These are phyloP conservation scores for Emys orbicularis DNA, from an alignment of 2,797 vertebrate species.

Conservation along the genomic window DNA sequence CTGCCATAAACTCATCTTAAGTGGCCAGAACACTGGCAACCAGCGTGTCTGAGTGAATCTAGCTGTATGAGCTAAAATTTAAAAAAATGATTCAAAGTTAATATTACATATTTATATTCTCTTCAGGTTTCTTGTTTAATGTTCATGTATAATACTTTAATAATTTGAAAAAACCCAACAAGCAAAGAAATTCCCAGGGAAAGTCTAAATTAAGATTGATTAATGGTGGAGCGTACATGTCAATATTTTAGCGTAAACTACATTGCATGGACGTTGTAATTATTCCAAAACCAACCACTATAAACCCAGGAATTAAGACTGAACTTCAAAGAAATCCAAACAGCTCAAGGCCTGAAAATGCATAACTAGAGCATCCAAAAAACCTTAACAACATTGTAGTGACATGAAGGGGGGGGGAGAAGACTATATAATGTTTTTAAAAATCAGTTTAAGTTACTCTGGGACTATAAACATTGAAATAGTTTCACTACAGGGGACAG, in stretches of 20 bases:
- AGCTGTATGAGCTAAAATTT: neutral
- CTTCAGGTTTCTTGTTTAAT: neutral
- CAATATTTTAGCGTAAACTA: neutral
- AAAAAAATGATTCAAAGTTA: neutral
- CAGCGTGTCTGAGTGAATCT: neutral
- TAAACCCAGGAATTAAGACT: neutral
- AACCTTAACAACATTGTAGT: neutral
- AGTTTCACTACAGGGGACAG: neutral
- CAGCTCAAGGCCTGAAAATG: neutral
- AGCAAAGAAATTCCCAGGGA: neutral
- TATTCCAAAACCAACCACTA: neutral
- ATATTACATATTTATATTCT: neutral
- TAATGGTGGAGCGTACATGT: neutral
- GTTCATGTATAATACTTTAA: fast-evolving
- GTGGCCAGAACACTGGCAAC: neutral
- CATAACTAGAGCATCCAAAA: neutral
- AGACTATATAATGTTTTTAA: fast-evolving
- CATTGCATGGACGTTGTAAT: neutral
- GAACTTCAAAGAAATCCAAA: neutral
- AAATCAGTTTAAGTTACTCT: neutral
- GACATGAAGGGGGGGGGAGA: neutral
- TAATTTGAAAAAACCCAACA: neutral
- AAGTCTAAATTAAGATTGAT: neutral
- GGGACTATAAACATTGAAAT: neutral
- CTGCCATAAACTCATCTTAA: neutral